phyloP scores from a whole-genome alignment of 1,140 invertebrate species.

The Atta cephalotes region DNA sequence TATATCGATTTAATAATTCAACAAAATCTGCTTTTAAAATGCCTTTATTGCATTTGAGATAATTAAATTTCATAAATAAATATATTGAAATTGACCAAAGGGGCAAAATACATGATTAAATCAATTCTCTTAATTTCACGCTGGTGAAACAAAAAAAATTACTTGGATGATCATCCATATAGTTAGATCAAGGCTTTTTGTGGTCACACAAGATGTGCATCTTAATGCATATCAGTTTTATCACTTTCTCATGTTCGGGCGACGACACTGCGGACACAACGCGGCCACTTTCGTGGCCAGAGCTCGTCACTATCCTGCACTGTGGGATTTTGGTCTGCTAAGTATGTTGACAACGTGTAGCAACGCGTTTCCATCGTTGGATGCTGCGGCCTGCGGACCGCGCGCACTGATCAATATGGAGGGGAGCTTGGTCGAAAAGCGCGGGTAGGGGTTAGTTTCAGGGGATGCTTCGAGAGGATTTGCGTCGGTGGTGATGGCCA shows the following conservation, averaged over 20 bases:
- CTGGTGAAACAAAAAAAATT: neutral
- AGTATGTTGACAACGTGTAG: constrained; percentile 70
- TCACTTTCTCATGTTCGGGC: neutral
- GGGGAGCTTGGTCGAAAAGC: constrained; percentile 71
- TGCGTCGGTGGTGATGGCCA: constrained; percentile 10
- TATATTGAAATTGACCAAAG: neutral
- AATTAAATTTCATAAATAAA: constrained; percentile 2
- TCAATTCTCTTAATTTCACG: neutral
- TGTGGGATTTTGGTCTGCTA: constrained; percentile 64
- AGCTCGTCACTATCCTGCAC: constrained; percentile 23
- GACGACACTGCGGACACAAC: constrained; percentile 21
- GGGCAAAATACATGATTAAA: neutral
- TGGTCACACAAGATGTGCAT: neutral
- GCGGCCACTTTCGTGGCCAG: constrained; percentile 6
- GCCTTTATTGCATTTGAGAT: neutral
- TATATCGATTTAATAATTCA: neutral
- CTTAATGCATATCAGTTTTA: neutral
- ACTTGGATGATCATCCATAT: neutral
- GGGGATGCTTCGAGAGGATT: constrained; percentile 44
- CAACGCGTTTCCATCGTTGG: constrained; percentile 52
- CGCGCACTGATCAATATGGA: constrained; percentile 81
- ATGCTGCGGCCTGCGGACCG: constrained; percentile 69
- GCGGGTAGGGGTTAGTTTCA: constrained; percentile 62
- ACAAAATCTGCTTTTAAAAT: neutral
- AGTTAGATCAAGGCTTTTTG: neutral